Conservation (phyloP, 1,140 invertebrate genomes). For the Drosophila busckii region DNA sequence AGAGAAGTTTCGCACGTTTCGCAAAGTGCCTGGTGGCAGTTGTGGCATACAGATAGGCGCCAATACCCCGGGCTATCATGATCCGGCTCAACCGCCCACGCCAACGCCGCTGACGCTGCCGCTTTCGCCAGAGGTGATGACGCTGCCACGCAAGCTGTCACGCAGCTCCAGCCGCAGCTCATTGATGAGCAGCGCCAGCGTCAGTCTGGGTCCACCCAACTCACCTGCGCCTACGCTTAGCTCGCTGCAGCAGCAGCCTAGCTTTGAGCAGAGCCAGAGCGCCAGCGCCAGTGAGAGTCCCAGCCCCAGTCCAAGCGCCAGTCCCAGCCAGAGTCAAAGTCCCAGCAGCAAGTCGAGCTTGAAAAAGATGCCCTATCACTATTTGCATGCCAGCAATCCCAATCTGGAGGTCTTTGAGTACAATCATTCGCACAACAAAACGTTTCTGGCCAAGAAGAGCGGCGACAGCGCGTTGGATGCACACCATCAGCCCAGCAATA, state of each 20-base stretch:
- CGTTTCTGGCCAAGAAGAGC: constrained; percentile 64
- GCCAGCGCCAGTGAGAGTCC: constrained; percentile 41
- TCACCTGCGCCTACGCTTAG: constrained; percentile 63
- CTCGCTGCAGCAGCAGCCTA: constrained; percentile 52
- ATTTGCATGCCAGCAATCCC: constrained; percentile 84
- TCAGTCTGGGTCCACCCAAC: constrained; percentile 50
- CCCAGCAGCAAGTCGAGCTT: constrained; percentile 59
- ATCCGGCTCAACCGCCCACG: constrained; percentile 56
- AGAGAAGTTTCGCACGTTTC: constrained; percentile 87
- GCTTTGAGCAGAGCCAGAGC: constrained; percentile 52
- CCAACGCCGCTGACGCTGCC: neutral
- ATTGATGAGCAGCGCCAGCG: constrained; percentile 36
- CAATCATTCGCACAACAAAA: constrained; percentile 63
- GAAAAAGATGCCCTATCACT: constrained; percentile 80
- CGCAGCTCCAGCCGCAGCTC: constrained; percentile 63
- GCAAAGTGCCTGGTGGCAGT: constrained; percentile 81
- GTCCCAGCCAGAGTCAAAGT: constrained; percentile 51
- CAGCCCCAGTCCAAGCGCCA: constrained; percentile 44
- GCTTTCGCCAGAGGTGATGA: neutral
- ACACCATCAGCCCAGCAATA: constrained; percentile 72
- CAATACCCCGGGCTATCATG: constrained; percentile 70
- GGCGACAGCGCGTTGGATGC: constrained; percentile 45
- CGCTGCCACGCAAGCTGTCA: constrained; percentile 39
- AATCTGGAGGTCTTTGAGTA: constrained; percentile 82
- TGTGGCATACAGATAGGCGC: constrained; percentile 75